Conservation (phyloP, 2,797 vertebrate genomes). For the Hozukius guyotensis region DNA sequence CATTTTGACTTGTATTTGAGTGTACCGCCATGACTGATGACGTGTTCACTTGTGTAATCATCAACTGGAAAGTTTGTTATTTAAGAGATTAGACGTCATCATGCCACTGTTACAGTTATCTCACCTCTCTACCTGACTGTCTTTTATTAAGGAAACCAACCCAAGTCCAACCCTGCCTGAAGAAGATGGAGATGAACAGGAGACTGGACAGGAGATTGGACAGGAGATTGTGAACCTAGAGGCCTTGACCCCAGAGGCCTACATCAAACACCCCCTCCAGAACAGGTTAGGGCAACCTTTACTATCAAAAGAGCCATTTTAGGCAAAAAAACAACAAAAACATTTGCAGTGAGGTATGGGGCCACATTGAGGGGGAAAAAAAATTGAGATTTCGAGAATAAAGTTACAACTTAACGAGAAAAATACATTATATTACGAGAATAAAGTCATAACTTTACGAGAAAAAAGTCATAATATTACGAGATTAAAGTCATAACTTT, state of each 20-base stretch:
- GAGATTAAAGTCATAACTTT: no score
- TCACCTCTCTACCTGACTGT: not conserved
- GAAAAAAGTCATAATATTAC: no score
- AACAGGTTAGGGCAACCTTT: conserved; percentile 86
- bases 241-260: conserved; percentile 93
- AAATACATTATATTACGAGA: no score
- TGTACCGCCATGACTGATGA: not conserved
- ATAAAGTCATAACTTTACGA: no score
- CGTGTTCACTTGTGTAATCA: not conserved
- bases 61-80: not conserved
- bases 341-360: no score
- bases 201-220: conserved; percentile 88
- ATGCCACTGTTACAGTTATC: not conserved
- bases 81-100: not conserved
- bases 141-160: conserved; percentile 87
- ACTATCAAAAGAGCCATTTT: no score
- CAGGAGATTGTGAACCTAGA: conserved; percentile 90
- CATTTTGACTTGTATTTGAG: not conserved
- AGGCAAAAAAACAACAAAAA: no score
- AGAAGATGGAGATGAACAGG: conserved; percentile 80
- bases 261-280: conserved; percentile 98
- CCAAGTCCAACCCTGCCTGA: conserved; percentile 85
- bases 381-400: no score
- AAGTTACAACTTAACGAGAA: no score
- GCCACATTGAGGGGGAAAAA: no score